Evolutionary conservation across 1,140 invertebrate species (phyloP).

Genomic region (Halictus rubicundus): DNA sequence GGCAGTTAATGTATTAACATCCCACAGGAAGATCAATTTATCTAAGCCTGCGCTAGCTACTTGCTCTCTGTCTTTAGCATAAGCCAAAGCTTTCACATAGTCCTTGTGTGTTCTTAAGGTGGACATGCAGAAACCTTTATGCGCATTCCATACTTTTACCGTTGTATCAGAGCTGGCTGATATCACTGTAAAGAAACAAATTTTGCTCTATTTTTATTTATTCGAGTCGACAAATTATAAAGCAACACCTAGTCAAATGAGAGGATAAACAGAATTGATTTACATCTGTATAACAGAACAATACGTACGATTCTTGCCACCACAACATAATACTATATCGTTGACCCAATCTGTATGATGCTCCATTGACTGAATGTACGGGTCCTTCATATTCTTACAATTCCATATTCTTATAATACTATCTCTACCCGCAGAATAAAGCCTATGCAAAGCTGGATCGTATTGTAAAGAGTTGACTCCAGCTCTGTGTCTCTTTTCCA

Average conservation of each 20-base stretch:
- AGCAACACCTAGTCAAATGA: not conserved
- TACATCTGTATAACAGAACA: not conserved
- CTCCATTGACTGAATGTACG: conserved; percentile 96
- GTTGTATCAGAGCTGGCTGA: conserved; percentile 99
- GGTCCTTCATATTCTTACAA: conserved; percentile 86
- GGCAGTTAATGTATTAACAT: conserved; percentile 98
- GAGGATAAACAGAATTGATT: not conserved
- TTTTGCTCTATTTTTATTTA: not conserved
- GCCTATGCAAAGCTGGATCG: conserved; percentile 91
- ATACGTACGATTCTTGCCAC: conserved; percentile 93
- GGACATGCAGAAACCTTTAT: conserved; percentile 99
- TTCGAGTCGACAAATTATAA: not conserved
- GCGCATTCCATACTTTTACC: conserved; percentile 99
- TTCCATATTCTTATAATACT: conserved; percentile 99
- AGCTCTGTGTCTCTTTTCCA: conserved; percentile 95
- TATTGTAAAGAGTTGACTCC: conserved; percentile 98
- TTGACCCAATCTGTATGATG: conserved; percentile 99
- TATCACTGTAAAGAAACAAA: conserved; percentile 88
- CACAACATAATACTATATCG: conserved; percentile 98
- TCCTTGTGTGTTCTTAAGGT: conserved; percentile 98
- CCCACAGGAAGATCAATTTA: conserved; percentile 98
- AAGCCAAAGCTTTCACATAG: conserved; percentile 98
- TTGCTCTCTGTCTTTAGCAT: conserved; percentile 98
- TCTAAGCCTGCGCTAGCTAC: conserved; percentile 99
- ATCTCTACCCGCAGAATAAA: conserved; percentile 99